Evolutionary conservation across 2,797 vertebrate species (phyloP).

Genomic region (Kryptopterus vitreolus): DNA sequence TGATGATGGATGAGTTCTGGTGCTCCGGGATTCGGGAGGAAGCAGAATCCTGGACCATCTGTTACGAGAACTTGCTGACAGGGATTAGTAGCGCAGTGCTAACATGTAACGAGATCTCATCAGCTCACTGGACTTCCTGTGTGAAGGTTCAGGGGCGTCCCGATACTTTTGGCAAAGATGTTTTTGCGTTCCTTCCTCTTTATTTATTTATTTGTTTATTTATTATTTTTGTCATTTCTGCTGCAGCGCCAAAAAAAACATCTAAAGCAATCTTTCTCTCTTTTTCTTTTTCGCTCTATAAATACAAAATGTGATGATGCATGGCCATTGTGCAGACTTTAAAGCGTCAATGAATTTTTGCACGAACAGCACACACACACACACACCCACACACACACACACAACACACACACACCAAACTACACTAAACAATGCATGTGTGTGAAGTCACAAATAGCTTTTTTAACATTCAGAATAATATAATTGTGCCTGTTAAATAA

Average conservation of each 20-base stretch:
- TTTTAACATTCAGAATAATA: background rate
- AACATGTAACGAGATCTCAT: background rate
- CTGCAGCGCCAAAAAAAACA: background rate
- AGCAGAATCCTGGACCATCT: conserved; percentile 4
- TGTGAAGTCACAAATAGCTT: background rate
- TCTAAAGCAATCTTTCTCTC: background rate
- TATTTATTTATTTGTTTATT: background rate
- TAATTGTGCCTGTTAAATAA: background rate
- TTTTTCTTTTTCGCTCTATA: background rate
- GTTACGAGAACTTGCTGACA: conserved; percentile 6
- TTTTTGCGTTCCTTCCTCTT: background rate
- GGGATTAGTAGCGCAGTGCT: background rate
- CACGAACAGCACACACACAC: background rate
- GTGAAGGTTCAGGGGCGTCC: too few species aligned
- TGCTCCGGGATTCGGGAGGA: background rate
- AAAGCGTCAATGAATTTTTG: background rate
- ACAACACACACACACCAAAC: background rate
- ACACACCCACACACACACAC: background rate
- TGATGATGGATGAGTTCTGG: conserved; percentile 29
- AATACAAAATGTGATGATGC: background rate
- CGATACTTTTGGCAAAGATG: background rate
- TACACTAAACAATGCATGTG: too few species aligned
- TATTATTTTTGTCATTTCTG: background rate
- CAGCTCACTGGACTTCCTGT: background rate
- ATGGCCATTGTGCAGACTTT: background rate